Evolutionary conservation across 2,797 vertebrate genomes (phyloP).

Genomic region (Rhinogobio ventralis): DNA sequence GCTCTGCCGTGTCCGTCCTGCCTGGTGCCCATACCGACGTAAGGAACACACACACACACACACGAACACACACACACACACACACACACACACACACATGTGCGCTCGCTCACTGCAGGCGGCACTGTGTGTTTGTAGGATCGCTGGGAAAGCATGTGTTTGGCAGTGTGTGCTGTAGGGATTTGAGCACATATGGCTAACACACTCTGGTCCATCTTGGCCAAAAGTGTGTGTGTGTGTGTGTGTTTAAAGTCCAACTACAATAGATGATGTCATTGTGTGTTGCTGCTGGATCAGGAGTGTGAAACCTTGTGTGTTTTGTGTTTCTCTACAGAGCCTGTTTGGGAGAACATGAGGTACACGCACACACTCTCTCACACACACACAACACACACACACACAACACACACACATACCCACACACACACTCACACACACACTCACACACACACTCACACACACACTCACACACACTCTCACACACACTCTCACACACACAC

Average conservation of each 20-base stretch:
- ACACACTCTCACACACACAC: no score
- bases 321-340: conserved; percentile 79
- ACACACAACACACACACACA: conserved; percentile 32
- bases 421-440: no score
- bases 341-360: conserved; percentile 87
- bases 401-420: background rate
- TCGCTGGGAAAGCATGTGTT: background rate
- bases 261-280: conserved; percentile 36
- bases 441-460: no score
- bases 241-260: conserved; percentile 11
- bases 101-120: background rate
- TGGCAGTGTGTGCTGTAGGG: conserved; percentile 2
- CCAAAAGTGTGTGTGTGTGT: conserved; percentile 22
- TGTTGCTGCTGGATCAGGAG: conserved; percentile 35
- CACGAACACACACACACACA: conserved; percentile 30
- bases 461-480: no score
- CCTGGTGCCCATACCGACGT: conserved; percentile 54
- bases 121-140: background rate
- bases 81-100: no score
- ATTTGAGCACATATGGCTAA: conserved; percentile 16
- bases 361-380: conserved; percentile 53
- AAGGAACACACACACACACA: conserved; percentile 33
- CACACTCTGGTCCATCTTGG: background rate
- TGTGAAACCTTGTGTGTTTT: conserved; percentile 56
- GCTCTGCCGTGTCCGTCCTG: conserved; percentile 57